phyloP scores from a whole-genome alignment of 2,797 vertebrate species.

The Lophotriccus pileatus region DNA sequence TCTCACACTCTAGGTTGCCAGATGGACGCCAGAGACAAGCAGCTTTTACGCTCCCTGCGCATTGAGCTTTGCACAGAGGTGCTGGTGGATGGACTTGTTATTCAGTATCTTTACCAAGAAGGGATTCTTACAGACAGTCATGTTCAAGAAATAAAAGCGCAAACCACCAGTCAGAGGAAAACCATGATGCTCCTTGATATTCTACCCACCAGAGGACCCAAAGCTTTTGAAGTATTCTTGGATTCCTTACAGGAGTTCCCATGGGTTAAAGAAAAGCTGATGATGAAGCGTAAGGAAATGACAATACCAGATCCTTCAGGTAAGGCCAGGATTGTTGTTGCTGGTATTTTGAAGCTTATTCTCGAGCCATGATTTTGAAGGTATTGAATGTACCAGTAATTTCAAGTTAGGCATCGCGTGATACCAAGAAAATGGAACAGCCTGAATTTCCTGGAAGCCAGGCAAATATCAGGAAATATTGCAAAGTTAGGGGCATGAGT shows the following conservation, averaged over 20 bases:
- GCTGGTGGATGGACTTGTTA: slow-evolving; percentile 83
- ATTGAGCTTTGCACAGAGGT: slow-evolving; percentile 83
- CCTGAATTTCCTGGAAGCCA: neutral
- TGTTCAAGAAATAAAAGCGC: slow-evolving; percentile 83
- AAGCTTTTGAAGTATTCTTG: slow-evolving; percentile 83
- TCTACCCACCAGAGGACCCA: slow-evolving; percentile 86
- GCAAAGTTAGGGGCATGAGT: neutral
- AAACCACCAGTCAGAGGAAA: slow-evolving; percentile 78
- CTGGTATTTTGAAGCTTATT: neutral
- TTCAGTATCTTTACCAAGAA: slow-evolving; percentile 91
- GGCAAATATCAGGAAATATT: neutral
- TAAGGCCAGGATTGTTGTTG: slow-evolving; percentile 55
- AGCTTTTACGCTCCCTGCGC: slow-evolving; percentile 80
- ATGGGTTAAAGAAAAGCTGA: slow-evolving; percentile 84
- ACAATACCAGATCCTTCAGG: slow-evolving; percentile 58
- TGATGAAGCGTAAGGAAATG: slow-evolving; percentile 66
- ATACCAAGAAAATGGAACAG: neutral
- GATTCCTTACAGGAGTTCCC: slow-evolving; percentile 85
- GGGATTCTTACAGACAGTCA: slow-evolving; percentile 81
- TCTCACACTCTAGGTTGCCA: neutral
- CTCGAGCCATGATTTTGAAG: neutral
- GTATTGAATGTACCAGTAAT: neutral
- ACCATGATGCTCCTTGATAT: slow-evolving; percentile 85
- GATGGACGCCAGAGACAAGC: slow-evolving; percentile 87
- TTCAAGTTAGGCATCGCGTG: neutral